These are phyloP conservation scores for Teleogryllus occipitalis DNA, from an alignment of 1,140 invertebrate species.

Conservation along the genomic window DNA sequence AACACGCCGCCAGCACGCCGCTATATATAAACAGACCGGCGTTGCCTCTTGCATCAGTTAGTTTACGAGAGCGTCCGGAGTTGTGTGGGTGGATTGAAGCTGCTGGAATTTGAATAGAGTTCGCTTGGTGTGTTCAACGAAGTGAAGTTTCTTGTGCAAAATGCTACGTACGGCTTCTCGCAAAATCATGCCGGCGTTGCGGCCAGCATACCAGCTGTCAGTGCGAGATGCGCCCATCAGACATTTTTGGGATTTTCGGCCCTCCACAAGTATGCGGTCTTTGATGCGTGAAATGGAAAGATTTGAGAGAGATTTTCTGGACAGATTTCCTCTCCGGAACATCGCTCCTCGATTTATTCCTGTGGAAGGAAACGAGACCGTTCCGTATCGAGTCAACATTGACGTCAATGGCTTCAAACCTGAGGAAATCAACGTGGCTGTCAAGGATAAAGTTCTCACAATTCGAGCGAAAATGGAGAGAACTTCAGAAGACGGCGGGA, in stretches of 20 bases:
- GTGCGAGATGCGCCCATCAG: neutral
- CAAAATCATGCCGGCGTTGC: neutral
- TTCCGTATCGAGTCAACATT: conserved; percentile 21
- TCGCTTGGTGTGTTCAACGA: neutral
- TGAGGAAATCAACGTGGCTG: conserved; percentile 31
- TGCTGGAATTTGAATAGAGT: neutral
- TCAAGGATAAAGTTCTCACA: conserved; percentile 30
- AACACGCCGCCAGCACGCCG: neutral
- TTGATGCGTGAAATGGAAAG: conserved; percentile 27
- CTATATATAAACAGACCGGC: neutral
- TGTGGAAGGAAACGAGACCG: conserved; percentile 9
- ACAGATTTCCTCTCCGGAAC: conserved; percentile 13
- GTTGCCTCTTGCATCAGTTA: too few species aligned
- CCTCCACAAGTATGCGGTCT: conserved; percentile 18
- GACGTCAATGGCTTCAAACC: conserved; percentile 30
- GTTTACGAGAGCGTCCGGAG: too few species aligned
- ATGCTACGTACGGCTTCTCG: neutral
- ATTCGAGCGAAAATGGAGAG: conserved; percentile 30
- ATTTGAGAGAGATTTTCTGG: conserved; percentile 26
- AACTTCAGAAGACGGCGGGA: conserved; percentile 30
- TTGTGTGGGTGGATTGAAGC: neutral
- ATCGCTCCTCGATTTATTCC: conserved; percentile 8
- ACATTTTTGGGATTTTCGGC: neutral
- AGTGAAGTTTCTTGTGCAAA: neutral
- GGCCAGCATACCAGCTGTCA: neutral